Evolutionary conservation across 2,113 vertebrate species (phyloP).

Genomic region (Gymnorhina tibicen): DNA sequence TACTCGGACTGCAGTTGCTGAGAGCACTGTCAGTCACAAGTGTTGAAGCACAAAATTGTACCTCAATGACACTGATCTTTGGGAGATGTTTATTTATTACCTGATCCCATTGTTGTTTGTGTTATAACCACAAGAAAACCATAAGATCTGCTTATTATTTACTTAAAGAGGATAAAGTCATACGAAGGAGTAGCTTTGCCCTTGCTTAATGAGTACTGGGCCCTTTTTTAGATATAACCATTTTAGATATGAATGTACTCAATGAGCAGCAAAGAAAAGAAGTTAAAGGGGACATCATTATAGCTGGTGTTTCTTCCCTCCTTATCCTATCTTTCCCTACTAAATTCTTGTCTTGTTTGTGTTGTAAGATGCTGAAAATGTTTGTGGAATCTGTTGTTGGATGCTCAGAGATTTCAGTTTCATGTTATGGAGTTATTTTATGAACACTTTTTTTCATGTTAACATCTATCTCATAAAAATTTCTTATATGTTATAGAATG

Average conservation of each 20-base stretch:
- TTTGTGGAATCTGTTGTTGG: background rate
- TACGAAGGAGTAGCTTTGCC: background rate
- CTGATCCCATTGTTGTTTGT: background rate
- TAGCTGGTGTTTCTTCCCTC: background rate
- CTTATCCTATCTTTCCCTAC: background rate
- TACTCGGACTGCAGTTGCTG: background rate
- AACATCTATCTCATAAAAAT: background rate
- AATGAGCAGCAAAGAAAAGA: background rate
- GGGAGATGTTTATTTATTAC: background rate
- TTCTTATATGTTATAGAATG: background rate
- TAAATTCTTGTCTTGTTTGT: background rate
- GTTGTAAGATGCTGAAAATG: background rate
- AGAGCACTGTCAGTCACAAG: background rate
- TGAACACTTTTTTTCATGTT: background rate
- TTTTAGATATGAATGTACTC: background rate
- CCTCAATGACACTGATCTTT: background rate
- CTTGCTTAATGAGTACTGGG: background rate
- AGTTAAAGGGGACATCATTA: background rate
- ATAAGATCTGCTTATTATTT: background rate
- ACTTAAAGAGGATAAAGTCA: background rate
- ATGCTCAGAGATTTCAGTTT: background rate
- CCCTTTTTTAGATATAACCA: too few relatives aligned
- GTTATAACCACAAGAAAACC: background rate
- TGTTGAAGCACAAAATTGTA: background rate
- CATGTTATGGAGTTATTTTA: background rate